Evolutionary conservation across 2,888 invertebrate species (phyloP), one percentile per base, ranked within the genome.

Genomic region (Hylaea fasciaria): DNA sequence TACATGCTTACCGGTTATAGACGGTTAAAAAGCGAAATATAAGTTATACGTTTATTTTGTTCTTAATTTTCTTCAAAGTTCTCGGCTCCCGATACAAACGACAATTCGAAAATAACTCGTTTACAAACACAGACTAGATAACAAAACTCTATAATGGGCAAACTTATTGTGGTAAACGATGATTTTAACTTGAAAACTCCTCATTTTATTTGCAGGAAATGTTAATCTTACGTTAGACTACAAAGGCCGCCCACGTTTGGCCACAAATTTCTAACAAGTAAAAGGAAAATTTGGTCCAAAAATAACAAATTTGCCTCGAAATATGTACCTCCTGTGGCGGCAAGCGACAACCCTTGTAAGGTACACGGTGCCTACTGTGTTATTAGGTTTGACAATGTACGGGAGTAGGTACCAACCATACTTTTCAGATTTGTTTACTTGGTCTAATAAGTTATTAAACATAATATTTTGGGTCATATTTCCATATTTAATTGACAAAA

Each of bases 221-320:
- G 43, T 35, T 35, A 35, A 46, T 51, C 29, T 3, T 22, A 22
- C 22, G 46, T 40, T 17, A 11, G 22, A 47, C 45, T 45, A 43
- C 52, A 53, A 58, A 61, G 52, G 45, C 41, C 41, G 35, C 47
- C 56, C 32, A 32, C 32, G 32, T 60, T 60, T 28, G 49, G 37
- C 58, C 45, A 63, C 62, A 60, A 65, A 66, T 56, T 64, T 60
- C 45, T 50, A 58, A 32, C 13, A 48, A 57, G 55, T 17, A 45
- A 58, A 47, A 48, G 57, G n/a, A 49, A 54, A 49, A 46, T 61
- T 56, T 50, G 29, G 56, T 45, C 14, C 11, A 35, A 57, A 65
- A 62, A 66, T 62, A 66, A 65, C 68, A 66, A 73, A 76, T 72
- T 74, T 73, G 73, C 73, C 66, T 57, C 57, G 66, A 51, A 57